Conservation (phyloP, 1,140 invertebrate genomes). For the Drosophila sp. region DNA sequence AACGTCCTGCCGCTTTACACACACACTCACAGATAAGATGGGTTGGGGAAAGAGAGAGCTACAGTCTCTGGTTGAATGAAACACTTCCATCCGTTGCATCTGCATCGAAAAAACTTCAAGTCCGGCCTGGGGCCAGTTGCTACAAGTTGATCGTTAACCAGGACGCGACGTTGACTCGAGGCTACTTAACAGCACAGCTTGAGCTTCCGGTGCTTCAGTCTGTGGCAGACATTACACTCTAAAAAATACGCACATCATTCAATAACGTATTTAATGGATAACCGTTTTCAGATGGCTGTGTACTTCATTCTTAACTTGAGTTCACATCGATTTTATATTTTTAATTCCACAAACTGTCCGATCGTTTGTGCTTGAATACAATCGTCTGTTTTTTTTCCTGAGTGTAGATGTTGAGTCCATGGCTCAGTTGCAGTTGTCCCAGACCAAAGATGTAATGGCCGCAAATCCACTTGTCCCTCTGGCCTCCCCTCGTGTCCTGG, state of each 20-base stretch:
- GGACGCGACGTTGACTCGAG: conserved; percentile 48
- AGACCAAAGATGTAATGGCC: conserved; percentile 70
- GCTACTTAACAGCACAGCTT: conserved; percentile 75
- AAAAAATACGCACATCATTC: too few species aligned
- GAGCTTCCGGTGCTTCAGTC: conserved; percentile 58
- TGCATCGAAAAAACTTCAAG: conserved; percentile 40
- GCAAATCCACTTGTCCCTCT: conserved; percentile 67
- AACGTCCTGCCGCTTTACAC: neutral
- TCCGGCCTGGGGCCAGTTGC: conserved; percentile 43
- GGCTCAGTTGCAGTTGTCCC: conserved; percentile 14
- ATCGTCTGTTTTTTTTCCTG: too few species aligned
- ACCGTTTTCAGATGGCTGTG: too few species aligned
- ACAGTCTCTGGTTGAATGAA: conserved; percentile 28
- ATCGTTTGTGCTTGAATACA: too few species aligned
- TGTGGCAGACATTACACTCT: neutral
- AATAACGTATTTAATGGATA: too few species aligned
- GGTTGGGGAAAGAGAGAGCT: neutral
- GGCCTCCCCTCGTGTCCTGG: neutral
- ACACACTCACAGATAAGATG: neutral
- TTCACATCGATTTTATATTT: too few species aligned
- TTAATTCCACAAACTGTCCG: too few species aligned
- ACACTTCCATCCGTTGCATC: conserved; percentile 45
- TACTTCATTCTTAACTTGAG: too few species aligned
- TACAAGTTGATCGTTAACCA: conserved; percentile 64
- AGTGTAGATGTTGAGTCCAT: neutral